These are phyloP conservation scores for Paradisaea rubra DNA, from an alignment of 2,113 vertebrate genomes.

Conservation along the genomic window DNA sequence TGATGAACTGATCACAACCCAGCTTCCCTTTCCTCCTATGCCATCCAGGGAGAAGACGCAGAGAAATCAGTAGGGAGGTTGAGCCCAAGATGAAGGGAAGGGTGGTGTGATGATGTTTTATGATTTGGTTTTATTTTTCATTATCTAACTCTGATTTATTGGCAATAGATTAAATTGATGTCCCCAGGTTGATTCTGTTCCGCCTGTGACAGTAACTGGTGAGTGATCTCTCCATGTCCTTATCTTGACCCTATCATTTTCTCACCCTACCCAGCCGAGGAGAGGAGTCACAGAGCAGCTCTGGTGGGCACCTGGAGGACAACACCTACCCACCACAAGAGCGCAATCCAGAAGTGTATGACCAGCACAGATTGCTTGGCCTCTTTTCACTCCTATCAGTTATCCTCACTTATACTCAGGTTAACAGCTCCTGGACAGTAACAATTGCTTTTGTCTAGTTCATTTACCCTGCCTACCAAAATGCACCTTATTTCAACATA, in stretches of 20 bases:
- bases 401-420: neutral
- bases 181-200: neutral
- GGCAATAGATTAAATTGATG: neutral
- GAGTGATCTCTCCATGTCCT: neutral
- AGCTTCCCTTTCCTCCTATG: fast-evolving
- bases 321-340: neutral
- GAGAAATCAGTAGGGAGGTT: neutral
- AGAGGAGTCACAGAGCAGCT: fast-evolving
- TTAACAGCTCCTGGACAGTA: neutral
- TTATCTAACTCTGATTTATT: neutral
- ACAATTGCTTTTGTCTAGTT: neutral
- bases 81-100: neutral
- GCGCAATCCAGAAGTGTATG: neutral
- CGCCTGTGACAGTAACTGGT: neutral
- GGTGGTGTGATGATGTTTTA: fast-evolving
- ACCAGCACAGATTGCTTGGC: neutral
- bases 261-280: fast-evolving
- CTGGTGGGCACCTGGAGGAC: neutral
- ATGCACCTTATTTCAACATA: neutral
- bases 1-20: neutral
- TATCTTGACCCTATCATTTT: fast-evolving
- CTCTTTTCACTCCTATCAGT: neutral
- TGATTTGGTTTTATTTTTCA: neutral
- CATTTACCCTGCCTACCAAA: neutral
- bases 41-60: fast-evolving